phyloP scores from a whole-genome alignment of 2,888 invertebrate species.

The Neoaliturus tenellus region DNA sequence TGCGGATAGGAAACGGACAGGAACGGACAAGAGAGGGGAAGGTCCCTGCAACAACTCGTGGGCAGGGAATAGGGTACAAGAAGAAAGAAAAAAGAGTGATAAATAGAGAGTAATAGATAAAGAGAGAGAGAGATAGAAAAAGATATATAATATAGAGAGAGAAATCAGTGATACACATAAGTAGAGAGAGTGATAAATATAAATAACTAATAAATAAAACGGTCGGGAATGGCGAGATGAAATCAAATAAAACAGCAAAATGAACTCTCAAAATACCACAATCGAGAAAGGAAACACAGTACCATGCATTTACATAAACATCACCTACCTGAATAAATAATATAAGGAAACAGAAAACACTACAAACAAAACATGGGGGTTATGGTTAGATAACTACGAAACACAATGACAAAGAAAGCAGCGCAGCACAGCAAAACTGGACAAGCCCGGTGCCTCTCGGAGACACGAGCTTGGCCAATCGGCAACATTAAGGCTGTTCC shows the following conservation, averaged over 20 bases:
- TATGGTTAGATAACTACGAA: slow-evolving; percentile 54
- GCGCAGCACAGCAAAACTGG: slow-evolving; percentile 58
- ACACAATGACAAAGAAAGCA: slow-evolving; percentile 58
- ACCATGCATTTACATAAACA: slow-evolving; percentile 56
- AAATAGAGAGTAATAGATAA: slow-evolving; percentile 3
- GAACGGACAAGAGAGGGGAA: slow-evolving; percentile 40
- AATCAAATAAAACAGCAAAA: slow-evolving; percentile 24
- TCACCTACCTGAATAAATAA: slow-evolving; percentile 57
- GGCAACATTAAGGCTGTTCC: slow-evolving; percentile 56
- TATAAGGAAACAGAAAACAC: slow-evolving; percentile 46
- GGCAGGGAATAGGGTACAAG: slow-evolving; percentile 20
- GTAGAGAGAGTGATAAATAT: slow-evolving; percentile 22
- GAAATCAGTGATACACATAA: slow-evolving; percentile 47
- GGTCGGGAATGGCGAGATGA: neutral
- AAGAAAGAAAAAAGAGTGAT: slow-evolving; percentile 14
- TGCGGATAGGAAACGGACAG: slow-evolving; percentile 37
- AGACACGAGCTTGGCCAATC: slow-evolving; percentile 52
- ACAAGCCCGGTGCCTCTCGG: slow-evolving; percentile 53
- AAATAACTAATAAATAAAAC: slow-evolving; percentile 14
- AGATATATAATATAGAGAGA: slow-evolving; percentile 37
- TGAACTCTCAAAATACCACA: slow-evolving; percentile 54
- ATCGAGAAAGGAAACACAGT: slow-evolving; percentile 51
- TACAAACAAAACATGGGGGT: slow-evolving; percentile 64
- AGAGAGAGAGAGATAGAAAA: slow-evolving; percentile 41
- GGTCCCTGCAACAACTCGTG: slow-evolving; percentile 50